Base-by-base conservation (phyloP, 2,797 vertebrate genomes). In the Pangasius macronema region DNA sequence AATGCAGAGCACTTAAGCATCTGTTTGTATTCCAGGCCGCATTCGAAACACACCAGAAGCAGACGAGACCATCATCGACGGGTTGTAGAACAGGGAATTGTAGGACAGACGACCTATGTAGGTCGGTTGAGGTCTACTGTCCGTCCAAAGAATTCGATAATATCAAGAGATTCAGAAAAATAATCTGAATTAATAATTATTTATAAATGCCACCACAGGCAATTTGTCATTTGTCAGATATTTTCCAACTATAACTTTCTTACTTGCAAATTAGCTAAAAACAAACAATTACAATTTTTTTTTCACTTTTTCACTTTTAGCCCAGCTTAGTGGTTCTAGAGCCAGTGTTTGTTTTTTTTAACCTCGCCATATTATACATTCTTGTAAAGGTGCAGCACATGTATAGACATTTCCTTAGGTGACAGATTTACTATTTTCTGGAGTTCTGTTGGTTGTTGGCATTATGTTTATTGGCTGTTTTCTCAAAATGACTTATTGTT, bases 11-110 rank as follows among this genome's bases (percentile, higher is more conserved):
- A 89, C 55, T 70, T 65, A 90, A 22, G 6, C 7, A 13, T 68
- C 2, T 87, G 30, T 86, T 61, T 46, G 8, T 53, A 51, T 85
- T 30, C 79, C 42, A 96, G 99, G 99, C 89, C 98, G 98, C n/a
- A 97, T 99, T 86, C 96, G 99, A 85, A 99, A 96, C 94, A 97
- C 97, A 0, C 97, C 97, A 0, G 98, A 99, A 94, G 95, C 97
- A 0, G 98, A 99, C 0, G 99, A 99, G 91, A 97, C 97, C 70
- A 95, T 98, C 91, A 96, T 99, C 0, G 99, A 99, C 91, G n/a
- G n/a, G n/a, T n/a, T n/a, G n/a, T n/a, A n/a, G n/a, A n/a, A n/a
- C n/a, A n/a, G n/a, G n/a, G n/a, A n/a, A n/a, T n/a, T n/a, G n/a
- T n/a, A n/a, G n/a, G n/a, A n/a, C n/a, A n/a, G n/a, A n/a, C n/a